Conservation (phyloP, 2,888 invertebrate genomes). For the Stratiomys singularior region DNA sequence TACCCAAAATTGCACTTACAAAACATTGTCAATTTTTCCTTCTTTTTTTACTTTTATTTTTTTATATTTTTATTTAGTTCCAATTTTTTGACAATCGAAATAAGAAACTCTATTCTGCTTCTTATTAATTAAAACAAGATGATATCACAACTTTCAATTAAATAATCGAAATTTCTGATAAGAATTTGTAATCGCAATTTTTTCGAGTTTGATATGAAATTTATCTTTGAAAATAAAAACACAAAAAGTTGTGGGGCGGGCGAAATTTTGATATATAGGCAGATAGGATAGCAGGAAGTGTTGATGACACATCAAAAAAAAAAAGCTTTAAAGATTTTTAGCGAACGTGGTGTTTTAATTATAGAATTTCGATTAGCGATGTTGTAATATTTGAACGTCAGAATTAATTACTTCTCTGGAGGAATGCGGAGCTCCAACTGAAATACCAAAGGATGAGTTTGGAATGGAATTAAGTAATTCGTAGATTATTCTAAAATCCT, state of each 20-base stretch:
- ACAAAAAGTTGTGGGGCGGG: no score
- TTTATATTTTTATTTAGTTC: not conserved
- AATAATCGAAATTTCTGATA: slow-evolving; percentile 16
- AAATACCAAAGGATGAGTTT: no score
- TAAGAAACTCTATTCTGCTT: not conserved
- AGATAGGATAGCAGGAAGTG: not conserved
- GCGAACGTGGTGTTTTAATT: no score
- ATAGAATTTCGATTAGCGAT: no score
- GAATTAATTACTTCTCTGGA: no score
- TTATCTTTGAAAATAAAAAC: not conserved
- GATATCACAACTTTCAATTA: slow-evolving; percentile 28
- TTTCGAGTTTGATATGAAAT: not conserved
- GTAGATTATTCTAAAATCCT: no score
- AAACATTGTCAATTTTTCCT: not conserved
- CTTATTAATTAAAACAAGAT: slow-evolving; percentile 12
- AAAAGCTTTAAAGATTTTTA: no score
- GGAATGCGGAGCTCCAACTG: no score
- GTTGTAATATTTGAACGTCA: no score
- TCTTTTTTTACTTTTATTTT: not conserved
- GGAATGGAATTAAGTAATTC: no score
- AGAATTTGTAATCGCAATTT: not conserved
- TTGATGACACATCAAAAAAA: not conserved
- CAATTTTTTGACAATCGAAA: not conserved
- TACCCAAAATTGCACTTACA: not conserved
- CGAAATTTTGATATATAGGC: no score